Conservation (phyloP, 2,113 vertebrate species). For the Platycercus adscitus region DNA sequence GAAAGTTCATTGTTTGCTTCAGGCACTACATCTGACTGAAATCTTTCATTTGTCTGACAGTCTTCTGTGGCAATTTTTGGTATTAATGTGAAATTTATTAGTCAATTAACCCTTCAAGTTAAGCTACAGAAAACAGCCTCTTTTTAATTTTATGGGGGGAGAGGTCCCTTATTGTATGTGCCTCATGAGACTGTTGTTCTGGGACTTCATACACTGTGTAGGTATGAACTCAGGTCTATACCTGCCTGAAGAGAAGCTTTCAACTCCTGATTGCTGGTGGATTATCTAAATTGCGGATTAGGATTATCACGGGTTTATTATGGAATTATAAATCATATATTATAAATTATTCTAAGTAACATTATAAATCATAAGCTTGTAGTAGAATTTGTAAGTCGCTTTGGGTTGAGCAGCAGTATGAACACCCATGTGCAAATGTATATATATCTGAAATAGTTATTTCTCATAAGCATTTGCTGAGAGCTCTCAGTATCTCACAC, state of each 20-base stretch:
- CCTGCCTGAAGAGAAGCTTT: not conserved
- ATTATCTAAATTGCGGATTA: not conserved
- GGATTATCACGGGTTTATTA: not conserved
- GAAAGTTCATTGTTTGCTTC: slow-evolving; percentile 57
- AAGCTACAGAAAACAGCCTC: not conserved
- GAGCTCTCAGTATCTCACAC: not conserved
- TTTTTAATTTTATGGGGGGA: not conserved
- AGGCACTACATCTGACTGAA: slow-evolving; percentile 58
- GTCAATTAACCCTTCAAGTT: slow-evolving; percentile 21
- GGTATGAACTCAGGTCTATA: not conserved
- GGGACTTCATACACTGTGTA: not conserved
- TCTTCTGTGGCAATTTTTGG: not conserved
- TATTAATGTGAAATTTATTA: not conserved
- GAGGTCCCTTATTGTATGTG: not conserved
- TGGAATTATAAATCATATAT: not conserved
- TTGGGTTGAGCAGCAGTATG: not conserved
- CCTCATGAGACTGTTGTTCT: not conserved
- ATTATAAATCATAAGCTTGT: not conserved
- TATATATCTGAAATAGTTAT: not conserved
- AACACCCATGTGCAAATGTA: not conserved
- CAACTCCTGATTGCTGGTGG: not conserved
- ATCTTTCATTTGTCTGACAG: slow-evolving; percentile 37
- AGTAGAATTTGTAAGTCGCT: not conserved
- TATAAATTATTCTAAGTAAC: not conserved
- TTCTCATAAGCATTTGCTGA: not conserved